A percentile compares a stretch with the other conserved stretches of the same genome.
Conservation (phyloP, 2,797 vertebrate species). For the Myotis vivesi region DNA sequence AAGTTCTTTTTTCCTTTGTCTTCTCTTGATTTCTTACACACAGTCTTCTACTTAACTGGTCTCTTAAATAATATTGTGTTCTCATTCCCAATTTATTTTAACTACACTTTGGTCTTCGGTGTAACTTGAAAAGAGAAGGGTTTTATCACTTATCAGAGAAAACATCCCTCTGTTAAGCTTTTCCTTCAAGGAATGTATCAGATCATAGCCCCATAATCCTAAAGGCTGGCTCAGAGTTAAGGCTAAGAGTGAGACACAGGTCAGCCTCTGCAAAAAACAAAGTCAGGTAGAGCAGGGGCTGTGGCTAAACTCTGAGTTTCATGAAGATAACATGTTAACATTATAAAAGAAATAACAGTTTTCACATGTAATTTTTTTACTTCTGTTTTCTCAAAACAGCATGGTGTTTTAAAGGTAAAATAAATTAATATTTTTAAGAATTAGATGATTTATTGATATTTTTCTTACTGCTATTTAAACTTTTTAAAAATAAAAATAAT, state of each 20-base stretch:
- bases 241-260: constrained; percentile 79
- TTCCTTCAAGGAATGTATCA: constrained; percentile 78
- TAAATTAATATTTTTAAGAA: constrained; percentile 49
- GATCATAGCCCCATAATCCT: constrained; percentile 81
- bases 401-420: constrained; percentile 67
- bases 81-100: constrained; percentile 76
- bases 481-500: constrained; percentile 66
- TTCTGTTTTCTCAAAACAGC: constrained; percentile 67
- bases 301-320: constrained; percentile 73
- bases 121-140: constrained; percentile 67
- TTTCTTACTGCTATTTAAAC: constrained; percentile 30
- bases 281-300: constrained; percentile 62
- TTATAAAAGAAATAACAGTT: constrained; percentile 76
- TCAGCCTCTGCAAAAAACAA: constrained; percentile 77
- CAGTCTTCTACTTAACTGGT: constrained; percentile 29
- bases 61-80: constrained; percentile 8
- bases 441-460: background rate
- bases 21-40: constrained; percentile 54
- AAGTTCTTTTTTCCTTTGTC: background rate
- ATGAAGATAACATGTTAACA: constrained; percentile 77
- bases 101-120: constrained; percentile 37
- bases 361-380: constrained; percentile 75
- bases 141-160: constrained; percentile 77
- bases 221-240: constrained; percentile 71
- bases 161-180: constrained; percentile 70